Evolutionary conservation across 2,888 invertebrate genomes (phyloP), one percentile per base, ranked within the genome.

Genomic region (Boloria euphrosyne): DNA sequence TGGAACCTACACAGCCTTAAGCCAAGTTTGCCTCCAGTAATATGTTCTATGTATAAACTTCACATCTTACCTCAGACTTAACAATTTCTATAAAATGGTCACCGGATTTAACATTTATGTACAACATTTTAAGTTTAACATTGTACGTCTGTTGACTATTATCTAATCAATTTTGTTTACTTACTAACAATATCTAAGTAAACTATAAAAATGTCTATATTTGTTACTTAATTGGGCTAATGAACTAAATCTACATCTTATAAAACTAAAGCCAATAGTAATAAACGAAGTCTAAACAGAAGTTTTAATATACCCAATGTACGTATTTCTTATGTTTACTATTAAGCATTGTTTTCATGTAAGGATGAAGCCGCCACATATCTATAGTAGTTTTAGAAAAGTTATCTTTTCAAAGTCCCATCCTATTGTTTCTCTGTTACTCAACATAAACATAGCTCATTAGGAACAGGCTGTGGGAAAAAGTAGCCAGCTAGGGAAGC

Each of bases 381-480:
- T 7, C 49, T 49, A 59, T 18, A 50, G 59, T 57, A 27, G 44
- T 57, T 63, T 46, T 50, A 64, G 50, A 58, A 58, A 58, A 46
- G 46, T 58, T 64, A 64, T 58, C 62, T 64, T 64, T 64, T 58
- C 64, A 64, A 58, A 64, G 64, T 61, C 49, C 57, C 57, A 38
- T 65, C 54, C 60, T 43, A 63, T 66, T 66, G 66, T 78, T 75
- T 73, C 75, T 73, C 74, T 77, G 76, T 84, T 83, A 84, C 85
- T 83, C 83, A 85, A 86, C 87, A 86, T 86, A 89, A 38, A 87
- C 88, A 86, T 83, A 87, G 85, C 90, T 90, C 90, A 90, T 90
- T 90, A 90, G 88, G 85, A 87, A 80, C 83, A 80, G 85, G 86
- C 86, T 88, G 89, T 90, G 90, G 87, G 90, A 90, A 89, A 82